Conservation (phyloP, 53 echinoderm and acorn worm species). For the Paelopatides confundens region DNA sequence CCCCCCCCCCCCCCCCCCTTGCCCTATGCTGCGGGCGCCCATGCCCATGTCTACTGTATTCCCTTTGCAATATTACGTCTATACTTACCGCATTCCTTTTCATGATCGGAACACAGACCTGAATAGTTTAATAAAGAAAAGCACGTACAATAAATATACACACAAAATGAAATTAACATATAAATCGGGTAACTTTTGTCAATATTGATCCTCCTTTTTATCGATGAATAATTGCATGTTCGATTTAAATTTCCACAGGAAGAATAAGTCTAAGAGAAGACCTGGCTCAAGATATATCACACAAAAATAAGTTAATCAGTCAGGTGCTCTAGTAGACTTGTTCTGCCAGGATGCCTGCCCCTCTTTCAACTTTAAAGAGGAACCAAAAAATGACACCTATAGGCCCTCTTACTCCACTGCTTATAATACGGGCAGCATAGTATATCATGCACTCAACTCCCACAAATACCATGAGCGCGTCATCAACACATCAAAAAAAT, state of each 20-base stretch:
- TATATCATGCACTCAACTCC: background rate
- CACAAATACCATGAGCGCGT: background rate
- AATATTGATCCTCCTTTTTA: slow-evolving; percentile 20
- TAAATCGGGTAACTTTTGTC: too few relatives aligned
- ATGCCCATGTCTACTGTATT: background rate
- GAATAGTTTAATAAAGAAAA: too few relatives aligned
- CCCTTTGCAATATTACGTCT: background rate
- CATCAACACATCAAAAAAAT: slow-evolving; percentile 39
- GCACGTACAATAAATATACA: too few relatives aligned
- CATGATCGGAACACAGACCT: too few relatives aligned
- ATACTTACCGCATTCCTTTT: too few relatives aligned
- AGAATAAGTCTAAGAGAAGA: slow-evolving; percentile 31
- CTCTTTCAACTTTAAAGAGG: slow-evolving; percentile 9
- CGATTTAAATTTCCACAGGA: background rate
- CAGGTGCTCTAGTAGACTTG: slow-evolving; percentile 9
- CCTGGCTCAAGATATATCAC: slow-evolving; percentile 45
- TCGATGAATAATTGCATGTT: slow-evolving; percentile 33
- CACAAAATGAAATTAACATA: too few relatives aligned
- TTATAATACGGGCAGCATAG: slow-evolving; percentile 9
- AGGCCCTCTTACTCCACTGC: background rate
- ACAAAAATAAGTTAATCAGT: slow-evolving; percentile 45
- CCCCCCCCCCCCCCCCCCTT: too few relatives aligned
- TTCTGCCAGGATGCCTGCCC: background rate
- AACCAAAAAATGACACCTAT: slow-evolving; percentile 29
- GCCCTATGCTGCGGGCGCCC: too few relatives aligned